phyloP scores from a whole-genome alignment of 2,888 invertebrate species.

The Torymus tubicola region DNA sequence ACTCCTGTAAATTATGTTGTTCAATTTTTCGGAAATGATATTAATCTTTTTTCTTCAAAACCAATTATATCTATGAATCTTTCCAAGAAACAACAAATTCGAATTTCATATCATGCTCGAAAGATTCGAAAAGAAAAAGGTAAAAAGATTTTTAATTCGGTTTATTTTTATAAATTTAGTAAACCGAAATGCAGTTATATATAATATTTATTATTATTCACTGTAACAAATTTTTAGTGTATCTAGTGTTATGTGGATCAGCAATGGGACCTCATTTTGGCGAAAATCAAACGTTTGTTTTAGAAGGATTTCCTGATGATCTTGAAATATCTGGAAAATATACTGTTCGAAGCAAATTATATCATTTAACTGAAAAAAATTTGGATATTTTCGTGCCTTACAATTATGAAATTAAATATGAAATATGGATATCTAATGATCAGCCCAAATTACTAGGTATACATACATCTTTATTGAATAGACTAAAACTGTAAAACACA shows the following conservation, averaged over 20 bases:
- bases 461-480: no score
- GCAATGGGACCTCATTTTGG: slow-evolving; percentile 65
- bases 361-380: slow-evolving; percentile 62
- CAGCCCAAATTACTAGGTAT: slow-evolving; percentile 65
- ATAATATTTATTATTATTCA: neutral
- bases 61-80: slow-evolving; percentile 59
- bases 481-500: no score
- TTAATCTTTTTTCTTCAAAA: slow-evolving; percentile 61
- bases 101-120: slow-evolving; percentile 65
- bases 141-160: slow-evolving; percentile 43
- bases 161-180: neutral
- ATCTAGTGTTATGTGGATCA: slow-evolving; percentile 65
- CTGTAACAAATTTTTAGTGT: slow-evolving; percentile 57
- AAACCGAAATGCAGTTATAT: neutral
- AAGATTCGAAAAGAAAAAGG: slow-evolving; percentile 65
- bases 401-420: slow-evolving; percentile 62
- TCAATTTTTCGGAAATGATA: slow-evolving; percentile 65
- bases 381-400: slow-evolving; percentile 65
- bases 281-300: slow-evolving; percentile 65
- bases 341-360: slow-evolving; percentile 65
- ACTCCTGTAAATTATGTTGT: slow-evolving; percentile 62
- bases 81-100: slow-evolving; percentile 57
- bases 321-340: slow-evolving; percentile 63
- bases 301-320: slow-evolving; percentile 65
- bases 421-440: slow-evolving; percentile 67